Conservation (phyloP, 2,113 vertebrate species). For the Indicator maculatus region DNA sequence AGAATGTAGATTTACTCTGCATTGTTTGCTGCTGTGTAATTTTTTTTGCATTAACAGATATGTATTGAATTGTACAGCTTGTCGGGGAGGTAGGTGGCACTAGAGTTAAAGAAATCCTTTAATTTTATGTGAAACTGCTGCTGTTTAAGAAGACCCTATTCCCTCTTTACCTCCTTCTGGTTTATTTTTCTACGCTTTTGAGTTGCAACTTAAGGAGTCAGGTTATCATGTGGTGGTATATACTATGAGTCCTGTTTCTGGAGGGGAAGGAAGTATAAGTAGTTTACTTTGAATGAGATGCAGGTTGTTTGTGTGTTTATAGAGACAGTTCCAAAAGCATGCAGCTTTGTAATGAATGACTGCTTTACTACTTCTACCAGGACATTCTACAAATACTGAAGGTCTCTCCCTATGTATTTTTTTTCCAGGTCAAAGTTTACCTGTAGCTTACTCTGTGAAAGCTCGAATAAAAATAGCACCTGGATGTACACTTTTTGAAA, state of each 20-base stretch:
- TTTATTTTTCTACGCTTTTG: background rate
- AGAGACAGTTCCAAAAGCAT: background rate
- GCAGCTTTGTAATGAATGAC: background rate
- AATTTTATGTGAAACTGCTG: background rate
- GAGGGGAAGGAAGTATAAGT: background rate
- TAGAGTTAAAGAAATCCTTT: background rate
- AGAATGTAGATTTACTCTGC: background rate
- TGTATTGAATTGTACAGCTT: background rate
- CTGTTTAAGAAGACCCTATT: background rate
- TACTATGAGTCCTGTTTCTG: background rate
- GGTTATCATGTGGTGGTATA: background rate
- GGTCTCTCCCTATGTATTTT: background rate
- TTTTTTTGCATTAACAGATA: fast-evolving
- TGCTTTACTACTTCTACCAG: background rate
- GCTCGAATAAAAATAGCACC: background rate
- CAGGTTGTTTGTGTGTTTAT: fast-evolving
- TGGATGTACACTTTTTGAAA: background rate
- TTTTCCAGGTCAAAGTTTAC: background rate
- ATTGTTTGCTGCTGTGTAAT: background rate
- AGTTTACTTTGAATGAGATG: background rate
- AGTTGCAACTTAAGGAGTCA: background rate
- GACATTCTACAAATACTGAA: background rate
- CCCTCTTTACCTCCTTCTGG: fast-evolving
- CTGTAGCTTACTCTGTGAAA: background rate
- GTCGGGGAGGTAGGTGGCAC: background rate